Evolutionary conservation across 2,888 invertebrate species (phyloP).

Genomic region (Drosophila glabriapex): DNA sequence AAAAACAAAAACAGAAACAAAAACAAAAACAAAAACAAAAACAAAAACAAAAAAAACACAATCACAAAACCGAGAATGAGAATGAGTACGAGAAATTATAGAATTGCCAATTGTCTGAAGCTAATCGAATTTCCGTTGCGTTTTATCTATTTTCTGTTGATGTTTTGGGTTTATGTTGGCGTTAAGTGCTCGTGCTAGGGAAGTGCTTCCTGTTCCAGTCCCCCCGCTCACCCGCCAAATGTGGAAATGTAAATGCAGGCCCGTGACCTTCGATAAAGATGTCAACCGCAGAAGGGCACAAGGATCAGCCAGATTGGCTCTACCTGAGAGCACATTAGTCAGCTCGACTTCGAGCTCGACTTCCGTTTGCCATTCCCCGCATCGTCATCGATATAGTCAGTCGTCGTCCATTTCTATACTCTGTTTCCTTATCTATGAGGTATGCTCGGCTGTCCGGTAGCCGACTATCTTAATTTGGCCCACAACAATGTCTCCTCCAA

Average conservation of each 20-base stretch:
- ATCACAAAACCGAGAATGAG: constrained; percentile 12
- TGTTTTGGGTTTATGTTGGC: constrained; percentile 32
- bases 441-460: background rate
- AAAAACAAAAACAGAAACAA: background rate
- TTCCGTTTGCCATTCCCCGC: constrained; percentile 38
- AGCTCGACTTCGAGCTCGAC: constrained; percentile 7
- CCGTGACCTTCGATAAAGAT: constrained; percentile 72
- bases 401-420: background rate
- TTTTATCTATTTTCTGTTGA: constrained; percentile 31
- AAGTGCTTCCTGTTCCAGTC: constrained; percentile 51
- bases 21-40: background rate
- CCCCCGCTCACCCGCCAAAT: background rate
- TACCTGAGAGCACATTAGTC: constrained; percentile 47
- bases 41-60: background rate
- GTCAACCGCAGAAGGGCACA: constrained; percentile 49
- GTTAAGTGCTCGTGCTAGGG: constrained; percentile 47
- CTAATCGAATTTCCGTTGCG: constrained; percentile 60
- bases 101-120: constrained; percentile 54
- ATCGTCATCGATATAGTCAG: background rate
- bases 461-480: constrained; percentile 12
- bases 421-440: background rate
- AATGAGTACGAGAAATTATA: constrained; percentile 27
- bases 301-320: constrained; percentile 33
- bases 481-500: background rate
- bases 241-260: constrained; percentile 42